Conservation (phyloP, 2,797 vertebrate genomes). For the Pseudochirops cupreus region DNA sequence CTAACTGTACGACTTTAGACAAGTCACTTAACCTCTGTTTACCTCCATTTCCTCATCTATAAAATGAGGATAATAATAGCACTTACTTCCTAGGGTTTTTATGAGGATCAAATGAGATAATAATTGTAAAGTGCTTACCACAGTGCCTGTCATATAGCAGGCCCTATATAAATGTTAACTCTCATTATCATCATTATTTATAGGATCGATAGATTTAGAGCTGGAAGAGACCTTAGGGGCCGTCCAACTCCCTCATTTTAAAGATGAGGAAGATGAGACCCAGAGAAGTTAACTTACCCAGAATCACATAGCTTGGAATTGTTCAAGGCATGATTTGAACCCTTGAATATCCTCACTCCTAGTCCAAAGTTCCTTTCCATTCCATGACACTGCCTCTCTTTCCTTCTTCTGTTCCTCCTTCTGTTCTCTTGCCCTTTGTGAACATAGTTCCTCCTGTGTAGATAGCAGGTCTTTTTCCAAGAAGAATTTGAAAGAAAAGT, state of each 20-base stretch:
- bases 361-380: neutral
- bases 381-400: neutral
- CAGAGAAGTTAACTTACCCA: neutral
- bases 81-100: neutral
- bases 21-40: neutral
- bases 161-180: neutral
- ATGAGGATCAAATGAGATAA: neutral
- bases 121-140: neutral
- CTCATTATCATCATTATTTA: neutral
- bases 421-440: neutral
- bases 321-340: neutral
- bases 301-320: neutral
- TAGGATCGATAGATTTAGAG: neutral
- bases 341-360: neutral
- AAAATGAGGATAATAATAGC: neutral
- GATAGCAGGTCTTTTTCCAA: neutral
- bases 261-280: neutral
- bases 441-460: neutral
- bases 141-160: neutral
- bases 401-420: neutral
- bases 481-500: conserved; percentile 16
- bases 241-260: neutral
- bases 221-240: neutral
- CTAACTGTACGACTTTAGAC: neutral
- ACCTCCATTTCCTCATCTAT: neutral